Percentiles rank a stretch among this genome's conserved stretches.
phyloP scores from a whole-genome alignment of 2,113 vertebrate genomes.

The Eleginops maclovinus region DNA sequence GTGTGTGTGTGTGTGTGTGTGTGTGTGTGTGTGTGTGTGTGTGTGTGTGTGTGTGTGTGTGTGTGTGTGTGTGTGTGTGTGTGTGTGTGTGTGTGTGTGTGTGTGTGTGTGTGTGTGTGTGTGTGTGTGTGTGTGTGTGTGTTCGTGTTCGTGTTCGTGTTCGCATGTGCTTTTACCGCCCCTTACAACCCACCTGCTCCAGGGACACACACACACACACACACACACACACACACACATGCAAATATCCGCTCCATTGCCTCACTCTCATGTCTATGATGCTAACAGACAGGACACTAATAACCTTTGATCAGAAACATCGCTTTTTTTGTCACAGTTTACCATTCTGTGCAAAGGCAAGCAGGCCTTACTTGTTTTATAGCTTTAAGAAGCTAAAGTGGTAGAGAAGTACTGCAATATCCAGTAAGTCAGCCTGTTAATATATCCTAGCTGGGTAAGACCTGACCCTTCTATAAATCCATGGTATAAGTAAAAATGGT shows the following conservation, averaged over 20 bases:
- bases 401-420: neutral
- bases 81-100: constrained; percentile 32
- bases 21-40: constrained; percentile 34
- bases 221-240: constrained; percentile 29
- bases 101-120: constrained; percentile 32
- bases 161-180: constrained; percentile 46
- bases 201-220: constrained; percentile 28
- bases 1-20: constrained; percentile 40
- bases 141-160: no score
- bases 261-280: constrained; percentile 39
- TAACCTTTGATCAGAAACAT: constrained; percentile 16
- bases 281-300: constrained; percentile 39
- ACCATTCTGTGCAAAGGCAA: constrained; percentile 11
- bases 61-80: constrained; percentile 32
- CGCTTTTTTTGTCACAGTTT: constrained; percentile 42
- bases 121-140: constrained; percentile 32
- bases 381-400: neutral
- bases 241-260: constrained; percentile 36
- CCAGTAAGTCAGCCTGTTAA: neutral
- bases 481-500: neutral
- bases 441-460: neutral
- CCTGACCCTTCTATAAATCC: neutral
- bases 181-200: constrained; percentile 63
- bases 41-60: constrained; percentile 32
- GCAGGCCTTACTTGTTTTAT: neutral